Base-by-base conservation (phyloP, 2,113 vertebrate species). In the Solea solea region DNA sequence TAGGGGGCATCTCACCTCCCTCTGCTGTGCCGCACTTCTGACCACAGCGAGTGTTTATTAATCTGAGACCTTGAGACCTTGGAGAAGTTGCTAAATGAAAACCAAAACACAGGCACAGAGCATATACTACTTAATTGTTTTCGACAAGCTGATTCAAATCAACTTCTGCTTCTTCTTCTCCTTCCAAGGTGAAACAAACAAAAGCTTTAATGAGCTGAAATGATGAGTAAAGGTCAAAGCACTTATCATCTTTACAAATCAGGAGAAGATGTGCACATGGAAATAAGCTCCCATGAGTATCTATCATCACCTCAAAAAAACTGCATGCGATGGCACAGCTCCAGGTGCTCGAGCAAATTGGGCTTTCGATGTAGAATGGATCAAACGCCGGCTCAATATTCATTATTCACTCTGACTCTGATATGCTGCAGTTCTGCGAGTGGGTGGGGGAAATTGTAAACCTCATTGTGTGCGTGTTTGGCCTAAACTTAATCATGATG, bases 351-450 rank as follows among this genome's bases (percentile, higher is more conserved):
- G 85, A 93, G 96, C 95, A 96, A 97, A 97, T 96, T 96, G 96
- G 95, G 95, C 96, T 95, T 95, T 96, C 94, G 94, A 95, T 92
- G 95, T 94, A 94, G 94, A 96, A 97, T 94, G 86, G 94, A 96
- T 97, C 96, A 98, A 97, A 96, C 96, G 92, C 95, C 93, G 94
- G 96, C 96, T 97, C 96, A 96, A 97, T 97, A 97, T 97, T 96
- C 95, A 97, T 98, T 95, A 96, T 95, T 96, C 95, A 95, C 93
- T 93, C 95, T 93, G 93, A 95, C 95, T 94, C 93, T 84, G 94
- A 96, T 95, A 93, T 90, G 94, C 94, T 92, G 94, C 90, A 90
- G 94, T 93, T 94, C 94, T 69, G 55, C 39, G 94, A 94, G 95
- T 90, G 94, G 95, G 94, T 93, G 95, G 93, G 94, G 94, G 95